Conservation (phyloP, 2,797 vertebrate genomes). For the Pantherophis vulpinus region DNA sequence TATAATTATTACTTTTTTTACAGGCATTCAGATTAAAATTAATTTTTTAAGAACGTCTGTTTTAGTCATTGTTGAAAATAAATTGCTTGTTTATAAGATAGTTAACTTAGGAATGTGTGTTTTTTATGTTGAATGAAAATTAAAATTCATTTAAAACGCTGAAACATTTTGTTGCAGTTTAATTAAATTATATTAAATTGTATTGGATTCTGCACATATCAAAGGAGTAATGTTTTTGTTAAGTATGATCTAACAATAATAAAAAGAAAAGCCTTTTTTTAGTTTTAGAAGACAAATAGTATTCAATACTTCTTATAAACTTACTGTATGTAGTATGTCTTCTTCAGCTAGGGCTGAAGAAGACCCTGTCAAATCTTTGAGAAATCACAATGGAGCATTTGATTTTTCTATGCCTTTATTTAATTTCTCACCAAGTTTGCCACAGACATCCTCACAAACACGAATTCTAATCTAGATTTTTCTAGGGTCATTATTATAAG, state of each 20-base stretch:
- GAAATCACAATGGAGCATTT: neutral
- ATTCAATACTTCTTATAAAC: neutral
- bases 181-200: slow-evolving; percentile 21
- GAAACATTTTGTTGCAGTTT: slow-evolving; percentile 15
- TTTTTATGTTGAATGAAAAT: slow-evolving; percentile 8
- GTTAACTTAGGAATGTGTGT: neutral
- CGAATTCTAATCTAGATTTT: neutral
- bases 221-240: slow-evolving; percentile 14
- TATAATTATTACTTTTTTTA: neutral
- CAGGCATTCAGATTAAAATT: slow-evolving; percentile 8
- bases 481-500: neutral
- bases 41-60: neutral
- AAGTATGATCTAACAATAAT: neutral
- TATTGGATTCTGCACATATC: slow-evolving; percentile 5
- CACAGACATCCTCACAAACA: neutral
- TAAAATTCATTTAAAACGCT: slow-evolving; percentile 24
- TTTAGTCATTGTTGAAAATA: slow-evolving; percentile 17
- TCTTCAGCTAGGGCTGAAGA: neutral
- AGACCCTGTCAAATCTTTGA: neutral
- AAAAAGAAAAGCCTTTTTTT: slow-evolving; percentile 11
- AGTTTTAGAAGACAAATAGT: neutral
- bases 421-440: neutral
- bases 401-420: neutral
- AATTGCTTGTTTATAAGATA: slow-evolving; percentile 20
- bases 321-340: neutral